Evolutionary conservation across 2,888 invertebrate species (phyloP), one percentile per base, ranked within the genome.

Genomic region (Caenorhabditis sp.): DNA sequence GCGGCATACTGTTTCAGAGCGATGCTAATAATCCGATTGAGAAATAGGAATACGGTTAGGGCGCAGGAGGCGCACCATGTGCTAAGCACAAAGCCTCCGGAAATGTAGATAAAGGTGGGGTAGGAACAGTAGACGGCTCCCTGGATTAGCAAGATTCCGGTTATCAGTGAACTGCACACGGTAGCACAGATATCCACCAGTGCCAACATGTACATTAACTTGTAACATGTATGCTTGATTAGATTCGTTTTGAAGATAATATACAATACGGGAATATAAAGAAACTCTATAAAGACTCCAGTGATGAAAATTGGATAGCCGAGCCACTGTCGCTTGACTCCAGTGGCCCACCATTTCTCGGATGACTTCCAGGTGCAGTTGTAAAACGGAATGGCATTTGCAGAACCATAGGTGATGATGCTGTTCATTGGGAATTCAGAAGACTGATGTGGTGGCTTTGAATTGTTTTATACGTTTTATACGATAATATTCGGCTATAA

Each of bases 31-130:
- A 72, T 72, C 13, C 72, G 64, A 15, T 72, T 72, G 28, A 44
- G n/a, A 32, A 72, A 72, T 15, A 72, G 72, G 47, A 65, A 72
- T 56, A 58, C 50, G 32, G 72, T 72, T 11, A 64, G 35, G 6
- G 72, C 72, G n/a, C 64, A 72, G 0, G 72, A 61, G 44, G 35
- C 47, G 58, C 72, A 64, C 72, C 72, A 72, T n/a, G 72, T 72
- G 37, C 64, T 65, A 24, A 72, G 26, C n/a, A 18, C 58, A 26
- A 72, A 37, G 11, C 64, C 50, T 47, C 72, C 72, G 11, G 58
- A 24, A 0, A 72, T 35, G 18, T 72, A 72, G 37, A 64, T 72
- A n/a, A 72, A 58, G 20, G 56, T 72, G 11, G 72, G 72, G 18
- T 64, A 65, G 50, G 58, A 56, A 28, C 72, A 72, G 40, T 50